Percentiles rank a stretch among this genome's conserved stretches.
Conservation (phyloP, 2,888 invertebrate genomes). For the Drosophila falleni region DNA sequence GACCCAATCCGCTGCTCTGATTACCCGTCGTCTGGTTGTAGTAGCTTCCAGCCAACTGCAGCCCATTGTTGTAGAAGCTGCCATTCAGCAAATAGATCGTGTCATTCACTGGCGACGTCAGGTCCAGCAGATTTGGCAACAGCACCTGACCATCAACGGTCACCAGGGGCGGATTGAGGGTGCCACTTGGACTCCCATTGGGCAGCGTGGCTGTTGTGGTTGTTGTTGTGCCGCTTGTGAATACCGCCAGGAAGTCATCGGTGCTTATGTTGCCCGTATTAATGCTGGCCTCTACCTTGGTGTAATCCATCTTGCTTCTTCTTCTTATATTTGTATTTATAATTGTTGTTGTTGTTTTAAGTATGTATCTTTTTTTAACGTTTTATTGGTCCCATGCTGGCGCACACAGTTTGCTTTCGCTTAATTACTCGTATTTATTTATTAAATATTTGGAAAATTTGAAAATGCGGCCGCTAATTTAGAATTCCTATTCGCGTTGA, state of each 20-base stretch:
- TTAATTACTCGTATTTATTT: conserved; percentile 46
- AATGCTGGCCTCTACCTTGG: conserved; percentile 78
- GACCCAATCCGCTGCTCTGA: conserved; percentile 38
- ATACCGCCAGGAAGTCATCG: conserved; percentile 85
- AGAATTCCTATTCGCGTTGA: conserved; percentile 33
- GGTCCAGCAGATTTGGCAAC: conserved; percentile 70
- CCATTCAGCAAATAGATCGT: conserved; percentile 78
- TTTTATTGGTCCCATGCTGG: conserved; percentile 75
- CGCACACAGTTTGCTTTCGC: conserved; percentile 17
- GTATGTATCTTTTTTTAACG: conserved; percentile 49
- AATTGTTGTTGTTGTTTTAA: conserved; percentile 25
- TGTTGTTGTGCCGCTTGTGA: conserved; percentile 74
- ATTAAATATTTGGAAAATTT: conserved; percentile 46
- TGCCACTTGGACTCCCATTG: conserved; percentile 37
- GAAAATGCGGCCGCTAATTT: conserved; percentile 48
- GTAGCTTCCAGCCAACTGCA: conserved; percentile 70
- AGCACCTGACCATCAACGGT: conserved; percentile 77
- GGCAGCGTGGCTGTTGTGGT: conserved; percentile 48
- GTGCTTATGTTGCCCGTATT: conserved; percentile 85
- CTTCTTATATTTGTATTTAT: neutral
- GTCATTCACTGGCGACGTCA: conserved; percentile 72
- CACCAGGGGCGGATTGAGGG: conserved; percentile 79
- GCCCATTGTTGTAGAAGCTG: conserved; percentile 70
- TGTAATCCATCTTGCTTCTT: conserved; percentile 79
- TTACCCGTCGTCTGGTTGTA: conserved; percentile 73